Conservation (phyloP, 2,113 vertebrate species). For the Zosterops japonicus region DNA sequence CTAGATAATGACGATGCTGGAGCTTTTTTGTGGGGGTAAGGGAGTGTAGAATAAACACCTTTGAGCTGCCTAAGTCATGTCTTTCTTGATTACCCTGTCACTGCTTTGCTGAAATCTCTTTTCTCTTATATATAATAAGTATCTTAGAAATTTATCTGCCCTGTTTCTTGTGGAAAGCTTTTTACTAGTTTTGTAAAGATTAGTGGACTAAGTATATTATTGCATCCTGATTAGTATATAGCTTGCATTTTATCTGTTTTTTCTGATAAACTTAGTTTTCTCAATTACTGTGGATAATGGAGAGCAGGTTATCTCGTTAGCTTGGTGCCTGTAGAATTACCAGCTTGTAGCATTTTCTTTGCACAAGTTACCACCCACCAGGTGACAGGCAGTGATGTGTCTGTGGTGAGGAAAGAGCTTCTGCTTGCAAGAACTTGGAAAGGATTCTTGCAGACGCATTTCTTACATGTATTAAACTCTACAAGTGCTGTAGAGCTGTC, state of each 20-base stretch:
- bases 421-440: background rate
- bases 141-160: background rate
- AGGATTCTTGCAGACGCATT: background rate
- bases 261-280: background rate
- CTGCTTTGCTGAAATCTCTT: background rate
- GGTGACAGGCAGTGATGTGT: background rate
- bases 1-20: background rate
- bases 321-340: background rate
- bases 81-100: background rate
- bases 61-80: background rate
- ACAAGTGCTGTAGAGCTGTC: background rate
- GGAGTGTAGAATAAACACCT: background rate
- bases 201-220: background rate
- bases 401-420: background rate
- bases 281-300: accelerated
- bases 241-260: background rate
- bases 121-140: background rate
- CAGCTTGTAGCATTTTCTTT: background rate
- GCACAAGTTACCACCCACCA: background rate
- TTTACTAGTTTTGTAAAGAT: background rate
- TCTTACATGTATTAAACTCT: background rate
- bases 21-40: background rate
- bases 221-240: background rate
- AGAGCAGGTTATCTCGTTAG: background rate
- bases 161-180: background rate